Evolutionary conservation across 2,113 vertebrate species (phyloP).

Genomic region (Brevimyrus niger): DNA sequence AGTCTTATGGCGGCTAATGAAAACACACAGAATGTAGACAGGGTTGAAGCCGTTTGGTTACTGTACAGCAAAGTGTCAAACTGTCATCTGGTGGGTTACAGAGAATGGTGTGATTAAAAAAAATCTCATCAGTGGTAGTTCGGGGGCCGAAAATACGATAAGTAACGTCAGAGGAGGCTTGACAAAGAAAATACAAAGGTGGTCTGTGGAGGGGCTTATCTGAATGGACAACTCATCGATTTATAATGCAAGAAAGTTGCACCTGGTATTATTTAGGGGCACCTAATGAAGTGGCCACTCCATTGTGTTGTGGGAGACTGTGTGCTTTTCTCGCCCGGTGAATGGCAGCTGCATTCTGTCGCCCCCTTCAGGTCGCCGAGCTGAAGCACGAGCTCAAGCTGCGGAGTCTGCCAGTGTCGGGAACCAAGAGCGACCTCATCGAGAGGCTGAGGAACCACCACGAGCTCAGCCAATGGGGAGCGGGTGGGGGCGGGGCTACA

Average conservation of each 20-base stretch:
- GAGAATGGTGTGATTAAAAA: not conserved
- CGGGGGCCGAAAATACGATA: not conserved
- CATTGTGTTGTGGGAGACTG: not conserved
- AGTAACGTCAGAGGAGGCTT: not conserved
- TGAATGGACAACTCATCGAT: not conserved
- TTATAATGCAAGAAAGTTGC: not conserved
- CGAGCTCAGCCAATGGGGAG: slow-evolving; percentile 51
- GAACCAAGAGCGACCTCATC: slow-evolving; percentile 81
- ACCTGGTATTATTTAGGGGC: not conserved
- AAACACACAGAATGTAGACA: not conserved
- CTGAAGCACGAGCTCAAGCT: slow-evolving; percentile 83
- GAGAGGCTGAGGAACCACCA: slow-evolving; percentile 77
- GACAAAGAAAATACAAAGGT: not conserved
- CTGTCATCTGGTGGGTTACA: not conserved
- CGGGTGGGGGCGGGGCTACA: slow-evolving; percentile 40
- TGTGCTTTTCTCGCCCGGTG: not conserved
- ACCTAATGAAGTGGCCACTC: not conserved
- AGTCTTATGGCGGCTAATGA: not conserved
- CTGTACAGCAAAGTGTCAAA: not conserved
- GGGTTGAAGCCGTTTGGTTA: not conserved
- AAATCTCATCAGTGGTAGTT: not conserved
- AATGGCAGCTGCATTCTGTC: not conserved
- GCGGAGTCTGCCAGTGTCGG: slow-evolving; percentile 75
- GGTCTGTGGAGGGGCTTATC: not conserved
- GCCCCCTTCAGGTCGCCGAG: slow-evolving; percentile 68